Conservation (phyloP, 1,140 invertebrate species). For the Cardiocondyla obscurior region DNA sequence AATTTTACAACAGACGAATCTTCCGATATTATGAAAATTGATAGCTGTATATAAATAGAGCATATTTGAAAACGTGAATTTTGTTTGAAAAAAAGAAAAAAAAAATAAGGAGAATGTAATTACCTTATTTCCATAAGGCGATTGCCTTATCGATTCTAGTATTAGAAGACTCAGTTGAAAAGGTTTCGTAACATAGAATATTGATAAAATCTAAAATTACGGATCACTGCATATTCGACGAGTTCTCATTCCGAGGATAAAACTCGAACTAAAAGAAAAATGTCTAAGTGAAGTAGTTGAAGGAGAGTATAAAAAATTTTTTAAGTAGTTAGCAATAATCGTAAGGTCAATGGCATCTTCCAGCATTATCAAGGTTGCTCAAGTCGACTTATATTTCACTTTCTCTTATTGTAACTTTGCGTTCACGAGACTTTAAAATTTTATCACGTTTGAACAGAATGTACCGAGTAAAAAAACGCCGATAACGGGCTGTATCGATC, state of each 20-base stretch:
- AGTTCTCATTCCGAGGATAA: neutral
- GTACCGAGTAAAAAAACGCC: neutral
- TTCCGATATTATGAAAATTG: too few relatives aligned
- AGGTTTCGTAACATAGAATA: neutral
- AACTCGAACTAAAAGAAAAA: neutral
- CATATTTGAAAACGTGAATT: too few relatives aligned
- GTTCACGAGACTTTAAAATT: neutral
- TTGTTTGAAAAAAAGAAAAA: too few relatives aligned
- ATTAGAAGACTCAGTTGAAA: neutral
- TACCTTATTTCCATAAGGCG: neutral
- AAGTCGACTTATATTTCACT: neutral
- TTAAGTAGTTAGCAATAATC: neutral
- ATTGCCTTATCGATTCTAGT: neutral
- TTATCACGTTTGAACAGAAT: neutral
- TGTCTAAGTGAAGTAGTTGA: neutral
- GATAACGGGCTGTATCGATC: neutral
- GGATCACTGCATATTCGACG: neutral
- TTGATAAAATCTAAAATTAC: slow-evolving; percentile 10
- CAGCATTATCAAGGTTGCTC: neutral
- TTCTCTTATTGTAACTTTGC: neutral
- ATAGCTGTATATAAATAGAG: too few relatives aligned
- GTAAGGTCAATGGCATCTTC: neutral
- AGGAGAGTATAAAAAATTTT: neutral
- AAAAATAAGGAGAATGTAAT: neutral
- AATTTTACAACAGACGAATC: too few relatives aligned